Base-by-base conservation (phyloP, 2,113 vertebrate species). In the Furnarius figulus region DNA sequence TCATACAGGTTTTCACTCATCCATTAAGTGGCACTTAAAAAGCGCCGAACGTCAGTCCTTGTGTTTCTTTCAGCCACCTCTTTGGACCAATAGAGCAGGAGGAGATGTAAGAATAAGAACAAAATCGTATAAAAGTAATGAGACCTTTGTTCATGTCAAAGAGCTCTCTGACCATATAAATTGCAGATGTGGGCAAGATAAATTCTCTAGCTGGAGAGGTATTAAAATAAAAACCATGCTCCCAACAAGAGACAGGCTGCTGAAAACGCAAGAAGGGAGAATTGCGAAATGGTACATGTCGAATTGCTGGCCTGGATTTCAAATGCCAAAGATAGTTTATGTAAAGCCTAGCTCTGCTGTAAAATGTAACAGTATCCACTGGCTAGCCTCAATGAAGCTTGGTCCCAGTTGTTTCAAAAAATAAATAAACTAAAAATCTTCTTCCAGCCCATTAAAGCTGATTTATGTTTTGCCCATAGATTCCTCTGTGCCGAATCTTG, bases 291-390 rank as follows among this genome's bases (percentile, higher is more conserved):
- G 73, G 94, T 97, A 98, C 98, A 97, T 98, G 98, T 98, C 79
- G 46, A 98, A 98, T 98, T 89, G 97, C 97, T 98, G 98, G 98
- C 97, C 97, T 92, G 96, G 87, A 96, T 98, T 98, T 97, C 96
- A 97, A 89, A 98, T 98, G 97, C 97, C 98, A 97, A 92, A 96
- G 98, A 98, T 98, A 97, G 97, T 98, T 98, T 98, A 97, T 97
- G 97, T 97, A 97, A 97, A 98, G 96, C 94, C 97, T 97, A 73
- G 74, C 91, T 94, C 96, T 97, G 97, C 96, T 98, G 97, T 98
- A 98, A 98, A 98, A 97, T 97, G 97, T 98, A 98, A 98, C 97
- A 97, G 95, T 95, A 98, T 97, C 97, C 96, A 96, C 96, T 93
- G 96, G 97, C 96, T 96, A 96, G 95, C 87, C 96, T 97, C 95